phyloP scores from a whole-genome alignment of 2,888 invertebrate genomes.

The Morinoia aosen region DNA sequence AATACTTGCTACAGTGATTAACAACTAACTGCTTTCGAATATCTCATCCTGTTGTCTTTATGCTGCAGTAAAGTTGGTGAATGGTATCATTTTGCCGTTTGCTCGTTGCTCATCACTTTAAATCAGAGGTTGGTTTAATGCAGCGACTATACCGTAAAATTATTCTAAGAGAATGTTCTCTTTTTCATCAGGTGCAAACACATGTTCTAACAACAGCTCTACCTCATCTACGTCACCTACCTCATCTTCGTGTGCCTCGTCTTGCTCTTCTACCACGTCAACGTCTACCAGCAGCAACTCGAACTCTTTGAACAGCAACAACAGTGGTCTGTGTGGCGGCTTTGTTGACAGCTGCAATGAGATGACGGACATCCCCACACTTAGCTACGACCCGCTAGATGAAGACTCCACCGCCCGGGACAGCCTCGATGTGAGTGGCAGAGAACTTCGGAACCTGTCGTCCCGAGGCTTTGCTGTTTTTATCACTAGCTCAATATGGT shows the following conservation, averaged over 20 bases:
- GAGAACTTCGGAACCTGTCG: not conserved
- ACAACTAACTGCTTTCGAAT: not conserved
- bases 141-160: not conserved
- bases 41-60: not conserved
- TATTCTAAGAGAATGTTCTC: not conserved
- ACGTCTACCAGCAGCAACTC: constrained; percentile 53
- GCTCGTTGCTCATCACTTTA: not conserved
- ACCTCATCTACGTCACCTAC: constrained; percentile 69
- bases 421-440: constrained; percentile 63
- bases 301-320: constrained; percentile 66
- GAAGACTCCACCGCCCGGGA: constrained; percentile 65
- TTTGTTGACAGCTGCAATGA: constrained; percentile 62
- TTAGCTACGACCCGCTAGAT: constrained; percentile 66
- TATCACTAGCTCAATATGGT: not conserved
- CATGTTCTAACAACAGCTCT: constrained; percentile 11
- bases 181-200: constrained; percentile 20
- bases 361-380: constrained; percentile 66
- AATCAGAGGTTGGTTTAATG: not conserved
- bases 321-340: constrained; percentile 36
- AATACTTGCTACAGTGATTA: too few species aligned
- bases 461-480: not conserved
- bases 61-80: not conserved
- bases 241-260: constrained; percentile 72
- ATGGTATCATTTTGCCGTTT: not conserved
- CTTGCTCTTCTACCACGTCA: constrained; percentile 71